Evolutionary conservation across 2,797 vertebrate genomes (phyloP), one percentile per base, ranked within the genome.

Genomic region (Enteromius treurensis): DNA sequence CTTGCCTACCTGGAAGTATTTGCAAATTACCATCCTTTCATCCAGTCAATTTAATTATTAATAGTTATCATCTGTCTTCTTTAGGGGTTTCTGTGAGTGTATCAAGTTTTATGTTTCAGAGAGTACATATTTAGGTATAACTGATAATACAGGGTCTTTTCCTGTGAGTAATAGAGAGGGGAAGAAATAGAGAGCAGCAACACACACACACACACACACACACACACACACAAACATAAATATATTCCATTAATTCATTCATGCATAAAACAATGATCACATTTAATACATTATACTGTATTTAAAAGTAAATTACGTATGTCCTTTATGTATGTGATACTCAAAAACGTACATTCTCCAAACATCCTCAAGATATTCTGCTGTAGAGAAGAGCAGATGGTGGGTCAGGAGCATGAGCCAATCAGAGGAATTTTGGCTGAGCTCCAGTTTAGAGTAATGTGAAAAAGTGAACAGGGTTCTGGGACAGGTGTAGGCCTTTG

Each of bases 311-410:
- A n/a, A 47, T 47, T 19, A 77, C 68, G 58, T 34, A 82, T 26
- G 15, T 62, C 51, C 19, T 69, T 69, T 64, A 71, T 4, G 10
- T 62, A 14, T 40, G 40, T 83, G 65, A 60, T n/a, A 49, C 21
- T 69, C 53, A 69, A 26, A 69, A 23, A 77, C 68, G 34, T 3
- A 0, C 10, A 42, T 77, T 76, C 76, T 34, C 37, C 51, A 3
- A 2, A 55, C 67, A 62, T 78, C 75, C 65, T 83, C 26, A 40
- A 78, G 67, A 75, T 62, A 71, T 83, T 78, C 15, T 2, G 14
- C 6, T 83, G 82, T 62, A 51, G 10, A 60, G 40, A 77, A 77
- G 75, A 71, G 32, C 82, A 82, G 81, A 82, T 69, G 82, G 82
- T 45, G 29, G 17, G 67, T 83, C 2, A 3, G 21, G 75, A 62